Evolutionary conservation across 2,797 vertebrate species (phyloP).

Genomic region (Distichodus sexfasciatus): DNA sequence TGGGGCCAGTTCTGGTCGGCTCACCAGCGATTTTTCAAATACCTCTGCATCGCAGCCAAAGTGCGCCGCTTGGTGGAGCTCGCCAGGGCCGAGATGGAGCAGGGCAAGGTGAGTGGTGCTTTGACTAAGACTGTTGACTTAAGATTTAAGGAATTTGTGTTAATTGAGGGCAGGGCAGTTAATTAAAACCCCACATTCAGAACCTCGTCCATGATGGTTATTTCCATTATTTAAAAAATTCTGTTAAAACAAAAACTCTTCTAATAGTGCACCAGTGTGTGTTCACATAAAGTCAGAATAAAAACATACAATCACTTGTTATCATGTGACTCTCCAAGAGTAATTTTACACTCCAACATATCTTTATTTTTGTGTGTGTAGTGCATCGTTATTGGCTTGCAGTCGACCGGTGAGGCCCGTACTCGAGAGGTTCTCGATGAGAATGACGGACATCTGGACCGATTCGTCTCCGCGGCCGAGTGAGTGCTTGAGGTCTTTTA

Average conservation of each 20-base stretch:
- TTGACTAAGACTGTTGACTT: background rate
- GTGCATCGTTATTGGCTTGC: constrained; percentile 95
- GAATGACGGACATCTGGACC: constrained; percentile 90
- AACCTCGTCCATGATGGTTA: no score
- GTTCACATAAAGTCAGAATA: no score
- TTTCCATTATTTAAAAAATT: no score
- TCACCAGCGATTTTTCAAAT: constrained; percentile 99
- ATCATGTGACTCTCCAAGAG: no score
- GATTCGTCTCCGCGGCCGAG: constrained; percentile 96
- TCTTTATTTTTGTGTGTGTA: no score
- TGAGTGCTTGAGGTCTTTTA: constrained; percentile 66
- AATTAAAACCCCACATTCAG: no score
- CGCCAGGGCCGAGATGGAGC: constrained; percentile 82
- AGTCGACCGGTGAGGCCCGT: constrained; percentile 95
- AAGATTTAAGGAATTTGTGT: no score
- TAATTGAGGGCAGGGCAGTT: no score
- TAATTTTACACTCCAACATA: no score
- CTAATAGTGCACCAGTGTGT: no score
- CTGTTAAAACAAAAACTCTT: no score
- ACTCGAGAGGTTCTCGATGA: constrained; percentile 95
- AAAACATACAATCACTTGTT: no score
- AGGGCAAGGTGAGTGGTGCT: constrained; percentile 79
- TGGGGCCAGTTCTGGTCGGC: constrained; percentile 99
- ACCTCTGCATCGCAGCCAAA: constrained; percentile 96
- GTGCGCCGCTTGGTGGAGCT: constrained; percentile 91